Base-by-base conservation (phyloP, 2,888 invertebrate genomes). In the Ormyrus rosae region DNA sequence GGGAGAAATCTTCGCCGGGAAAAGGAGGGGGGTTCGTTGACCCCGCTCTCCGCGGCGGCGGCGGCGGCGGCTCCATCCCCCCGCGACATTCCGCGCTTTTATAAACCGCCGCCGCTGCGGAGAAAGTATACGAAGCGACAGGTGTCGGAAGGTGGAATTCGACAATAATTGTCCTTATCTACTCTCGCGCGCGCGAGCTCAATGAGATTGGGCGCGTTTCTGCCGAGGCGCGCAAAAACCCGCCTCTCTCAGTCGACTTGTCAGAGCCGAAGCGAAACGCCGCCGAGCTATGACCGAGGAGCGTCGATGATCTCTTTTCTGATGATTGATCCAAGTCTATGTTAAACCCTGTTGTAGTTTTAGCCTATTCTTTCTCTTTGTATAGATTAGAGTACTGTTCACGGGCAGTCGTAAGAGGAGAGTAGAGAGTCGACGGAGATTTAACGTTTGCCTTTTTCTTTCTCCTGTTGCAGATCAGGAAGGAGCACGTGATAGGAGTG, bases 401-500 rank as follows among this genome's bases (percentile, higher is more conserved):
- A 0, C 34, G 34, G 34, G 34, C 34, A 34, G 34, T 34, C 34
- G 34, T 3, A 34, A 34, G 34, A 34, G 4, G 34, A 34, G 34
- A 3, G 34, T 4, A 34, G 34, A 34, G 34, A 34, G 34, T 34
- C 34, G 4, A 34, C 34, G 34, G n/a, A n/a, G 64, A 53, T 34
- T 10, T 67, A n/a, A 53, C 48, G 13, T 53, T 67, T 34, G 3
- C 6, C 8, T 46, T 56, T 13, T 34, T 34, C 9, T 64, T 61
- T 64, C 8, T 11, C 11, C 9, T 80, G 55, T 81, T 80, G 60
- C 84, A 90, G 90, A 84, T 87, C 85, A 86, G 86, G 83, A 83
- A 85, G 80, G 84, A 85, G 84, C 79, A 87, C 86, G 87, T 88
- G 89, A 90, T 89, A 87, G 79, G 72, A 78, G 71, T 58, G 71